Percentiles rank a stretch among this genome's conserved stretches.
Conservation (phyloP, 1,140 invertebrate genomes). For the Metopolophium dirhodum region DNA sequence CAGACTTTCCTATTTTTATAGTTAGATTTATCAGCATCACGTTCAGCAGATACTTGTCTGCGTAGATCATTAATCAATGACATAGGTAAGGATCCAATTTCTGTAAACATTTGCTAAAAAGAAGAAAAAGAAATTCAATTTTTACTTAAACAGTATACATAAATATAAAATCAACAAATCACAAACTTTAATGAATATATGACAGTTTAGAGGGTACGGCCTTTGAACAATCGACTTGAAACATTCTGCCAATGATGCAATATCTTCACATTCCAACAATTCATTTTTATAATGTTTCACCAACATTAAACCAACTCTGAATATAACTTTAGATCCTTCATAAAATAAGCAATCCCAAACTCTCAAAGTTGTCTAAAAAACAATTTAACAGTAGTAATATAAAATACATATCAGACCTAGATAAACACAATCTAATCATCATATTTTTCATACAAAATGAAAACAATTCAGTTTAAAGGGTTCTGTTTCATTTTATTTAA, state of each 20-base stretch:
- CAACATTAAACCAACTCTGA: constrained; percentile 84
- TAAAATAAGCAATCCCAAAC: constrained; percentile 96
- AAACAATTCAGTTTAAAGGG: background rate
- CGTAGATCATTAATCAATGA: constrained; percentile 37
- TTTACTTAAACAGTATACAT: background rate
- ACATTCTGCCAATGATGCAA: constrained; percentile 75
- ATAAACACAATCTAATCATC: background rate
- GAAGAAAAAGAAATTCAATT: constrained; percentile 60
- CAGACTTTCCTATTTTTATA: constrained; percentile 36
- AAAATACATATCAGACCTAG: background rate
- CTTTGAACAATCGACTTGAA: constrained; percentile 80
- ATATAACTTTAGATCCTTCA: constrained; percentile 88
- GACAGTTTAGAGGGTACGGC: constrained; percentile 77
- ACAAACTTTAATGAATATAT: constrained; percentile 82
- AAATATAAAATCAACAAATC: constrained; percentile 36
- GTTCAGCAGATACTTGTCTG: constrained; percentile 23
- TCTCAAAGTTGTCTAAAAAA: constrained; percentile 78
- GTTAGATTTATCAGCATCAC: background rate
- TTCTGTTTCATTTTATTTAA: too few species aligned
- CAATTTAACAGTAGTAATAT: background rate
- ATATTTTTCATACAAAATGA: background rate
- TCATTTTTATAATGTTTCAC: constrained; percentile 75
- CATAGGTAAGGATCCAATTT: constrained; percentile 72
- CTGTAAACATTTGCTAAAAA: constrained; percentile 78
- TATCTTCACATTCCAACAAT: constrained; percentile 77